Evolutionary conservation across 2,888 invertebrate genomes (phyloP).

Genomic region (Tetramorium bicarinatum): DNA sequence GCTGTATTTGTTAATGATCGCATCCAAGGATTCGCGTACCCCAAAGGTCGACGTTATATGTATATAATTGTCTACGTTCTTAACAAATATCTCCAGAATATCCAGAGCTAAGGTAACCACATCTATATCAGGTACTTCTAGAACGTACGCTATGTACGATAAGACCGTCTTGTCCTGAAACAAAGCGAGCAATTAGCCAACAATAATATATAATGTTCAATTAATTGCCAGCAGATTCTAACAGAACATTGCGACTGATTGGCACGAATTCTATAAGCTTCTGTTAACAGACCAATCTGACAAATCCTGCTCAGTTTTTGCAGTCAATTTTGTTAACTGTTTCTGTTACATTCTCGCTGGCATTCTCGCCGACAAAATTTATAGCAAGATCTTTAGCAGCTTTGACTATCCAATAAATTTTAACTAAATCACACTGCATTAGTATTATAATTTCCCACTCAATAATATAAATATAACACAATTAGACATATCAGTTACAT

Average conservation of each 20-base stretch:
- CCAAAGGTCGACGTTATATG: constrained; percentile 86
- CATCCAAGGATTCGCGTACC: constrained; percentile 83
- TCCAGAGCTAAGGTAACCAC: constrained; percentile 82
- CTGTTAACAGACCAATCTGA: neutral
- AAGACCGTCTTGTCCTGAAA: constrained; percentile 85
- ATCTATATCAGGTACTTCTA: constrained; percentile 83
- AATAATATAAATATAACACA: no score
- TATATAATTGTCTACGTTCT: constrained; percentile 84
- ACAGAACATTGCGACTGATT: neutral
- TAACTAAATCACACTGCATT: no score
- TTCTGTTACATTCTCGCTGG: neutral
- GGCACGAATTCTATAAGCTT: neutral
- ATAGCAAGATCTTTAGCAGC: neutral
- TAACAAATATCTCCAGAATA: constrained; percentile 83
- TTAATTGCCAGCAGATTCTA: neutral
- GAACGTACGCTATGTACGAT: constrained; percentile 83
- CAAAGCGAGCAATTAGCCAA: neutral
- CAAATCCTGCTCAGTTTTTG: neutral
- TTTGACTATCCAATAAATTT: no score
- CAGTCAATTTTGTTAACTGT: neutral
- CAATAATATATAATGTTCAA: neutral
- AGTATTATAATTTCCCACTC: no score
- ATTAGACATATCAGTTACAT: no score
- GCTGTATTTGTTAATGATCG: constrained; percentile 82
- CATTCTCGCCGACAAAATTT: neutral